Percentiles rank a stretch among this genome's conserved stretches.
phyloP scores from a whole-genome alignment of 1,140 invertebrate species.

The Trichonephila inaurata region DNA sequence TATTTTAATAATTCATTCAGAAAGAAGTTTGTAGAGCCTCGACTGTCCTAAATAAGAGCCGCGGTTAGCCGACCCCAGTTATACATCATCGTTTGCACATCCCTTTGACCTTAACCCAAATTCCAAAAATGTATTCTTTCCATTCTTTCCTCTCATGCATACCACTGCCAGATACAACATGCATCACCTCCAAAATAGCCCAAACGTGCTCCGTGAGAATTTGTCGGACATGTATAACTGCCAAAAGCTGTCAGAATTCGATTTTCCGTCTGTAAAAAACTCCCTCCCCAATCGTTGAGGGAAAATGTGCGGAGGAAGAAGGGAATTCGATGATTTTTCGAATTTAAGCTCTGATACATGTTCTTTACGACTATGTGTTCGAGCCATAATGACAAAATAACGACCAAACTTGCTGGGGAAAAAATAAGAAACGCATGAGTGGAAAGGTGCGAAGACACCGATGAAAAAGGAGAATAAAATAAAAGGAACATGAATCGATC shows the following conservation, averaged over 20 bases:
- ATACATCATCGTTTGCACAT: background rate
- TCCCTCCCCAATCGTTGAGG: background rate
- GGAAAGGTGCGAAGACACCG: background rate
- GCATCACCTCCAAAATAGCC: background rate
- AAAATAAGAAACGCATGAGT: background rate
- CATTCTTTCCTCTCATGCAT: background rate
- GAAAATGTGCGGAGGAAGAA: background rate
- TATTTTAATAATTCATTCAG: too few species aligned
- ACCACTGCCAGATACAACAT: background rate
- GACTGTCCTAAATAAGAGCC: too few species aligned
- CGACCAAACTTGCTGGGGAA: background rate
- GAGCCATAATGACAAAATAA: constrained; percentile 18
- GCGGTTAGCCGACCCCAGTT: too few species aligned
- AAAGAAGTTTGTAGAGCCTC: too few species aligned
- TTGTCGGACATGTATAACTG: background rate
- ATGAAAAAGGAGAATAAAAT: background rate
- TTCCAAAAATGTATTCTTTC: background rate
- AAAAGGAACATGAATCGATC: background rate
- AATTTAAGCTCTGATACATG: background rate
- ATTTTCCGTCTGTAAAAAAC: background rate
- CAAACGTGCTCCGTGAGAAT: background rate
- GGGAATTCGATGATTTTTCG: background rate
- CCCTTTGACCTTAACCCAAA: background rate
- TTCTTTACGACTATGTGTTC: background rate
- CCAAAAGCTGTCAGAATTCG: background rate